Evolutionary conservation across 2,113 vertebrate genomes (phyloP).

Genomic region (Elgaria multicarinata): DNA sequence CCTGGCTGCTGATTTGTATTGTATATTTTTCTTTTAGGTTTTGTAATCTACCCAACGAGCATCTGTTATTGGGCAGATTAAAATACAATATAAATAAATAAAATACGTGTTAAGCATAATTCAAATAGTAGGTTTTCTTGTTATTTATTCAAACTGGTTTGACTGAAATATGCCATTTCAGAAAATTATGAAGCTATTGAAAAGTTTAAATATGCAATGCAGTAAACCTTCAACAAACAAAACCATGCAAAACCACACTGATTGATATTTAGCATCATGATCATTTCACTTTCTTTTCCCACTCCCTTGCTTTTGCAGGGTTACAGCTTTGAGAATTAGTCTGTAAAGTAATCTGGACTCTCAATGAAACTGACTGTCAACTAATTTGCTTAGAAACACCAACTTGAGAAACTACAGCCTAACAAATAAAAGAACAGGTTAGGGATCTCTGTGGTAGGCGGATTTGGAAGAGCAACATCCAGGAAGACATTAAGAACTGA

Average conservation of each 20-base stretch:
- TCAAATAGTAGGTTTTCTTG: neutral
- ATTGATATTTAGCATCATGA: neutral
- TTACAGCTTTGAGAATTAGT: neutral
- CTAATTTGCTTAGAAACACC: neutral
- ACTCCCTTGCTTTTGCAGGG: neutral
- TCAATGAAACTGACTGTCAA: neutral
- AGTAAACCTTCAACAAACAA: neutral
- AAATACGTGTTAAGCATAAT: neutral
- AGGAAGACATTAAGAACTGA: rapidly evolving
- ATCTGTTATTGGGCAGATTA: too few species aligned
- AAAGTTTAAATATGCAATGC: neutral
- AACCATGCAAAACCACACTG: neutral
- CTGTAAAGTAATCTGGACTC: neutral
- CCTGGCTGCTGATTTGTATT: too few species aligned
- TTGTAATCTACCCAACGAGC: too few species aligned
- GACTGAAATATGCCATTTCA: neutral
- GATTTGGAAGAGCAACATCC: neutral
- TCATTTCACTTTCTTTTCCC: neutral
- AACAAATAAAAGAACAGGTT: neutral
- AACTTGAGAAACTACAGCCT: neutral
- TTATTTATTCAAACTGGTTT: neutral
- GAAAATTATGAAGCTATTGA: neutral
- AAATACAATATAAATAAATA: too few species aligned
- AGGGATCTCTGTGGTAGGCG: neutral
- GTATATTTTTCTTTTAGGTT: too few species aligned